A percentile compares a stretch with the other conserved stretches of the same genome.
phyloP scores from a whole-genome alignment of 2,888 invertebrate genomes.

The Argyresthia goedartella region DNA sequence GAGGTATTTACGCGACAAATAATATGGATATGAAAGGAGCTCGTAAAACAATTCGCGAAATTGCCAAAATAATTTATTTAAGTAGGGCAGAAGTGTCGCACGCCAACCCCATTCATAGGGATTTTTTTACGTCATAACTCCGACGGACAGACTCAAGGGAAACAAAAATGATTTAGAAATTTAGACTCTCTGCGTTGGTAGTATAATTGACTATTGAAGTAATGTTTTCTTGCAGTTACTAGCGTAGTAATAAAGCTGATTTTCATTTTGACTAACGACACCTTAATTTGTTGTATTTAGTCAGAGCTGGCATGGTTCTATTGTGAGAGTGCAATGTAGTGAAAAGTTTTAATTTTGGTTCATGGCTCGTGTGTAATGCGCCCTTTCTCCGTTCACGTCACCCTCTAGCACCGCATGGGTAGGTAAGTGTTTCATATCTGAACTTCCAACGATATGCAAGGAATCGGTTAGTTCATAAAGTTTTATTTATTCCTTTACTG shows the following conservation, averaged over 20 bases:
- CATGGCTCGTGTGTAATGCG: constrained; percentile 48
- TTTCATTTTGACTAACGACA: constrained; percentile 54
- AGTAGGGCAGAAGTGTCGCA: constrained; percentile 45
- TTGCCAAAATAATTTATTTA: constrained; percentile 50
- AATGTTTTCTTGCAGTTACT: too few species aligned
- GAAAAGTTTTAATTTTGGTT: constrained; percentile 68
- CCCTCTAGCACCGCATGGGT: too few species aligned
- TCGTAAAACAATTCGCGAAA: constrained; percentile 50
- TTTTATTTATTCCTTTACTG: too few species aligned
- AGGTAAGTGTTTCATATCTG: too few species aligned
- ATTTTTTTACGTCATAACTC: constrained; percentile 29
- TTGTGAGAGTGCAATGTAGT: constrained; percentile 64
- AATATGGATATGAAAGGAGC: constrained; percentile 18
- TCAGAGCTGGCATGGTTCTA: constrained; percentile 47
- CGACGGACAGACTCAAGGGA: not conserved
- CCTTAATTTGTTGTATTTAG: constrained; percentile 65
- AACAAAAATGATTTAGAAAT: not conserved
- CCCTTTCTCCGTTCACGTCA: constrained; percentile 19
- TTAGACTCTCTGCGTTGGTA: too few species aligned
- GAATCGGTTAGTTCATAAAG: too few species aligned
- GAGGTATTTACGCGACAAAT: constrained; percentile 8
- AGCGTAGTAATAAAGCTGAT: constrained; percentile 16
- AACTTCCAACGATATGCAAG: too few species aligned
- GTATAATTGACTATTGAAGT: too few species aligned
- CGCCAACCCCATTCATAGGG: constrained; percentile 53